Evolutionary conservation across 2,888 invertebrate species (phyloP), one percentile per base, ranked within the genome.

Genomic region (Hemaris fuciformis): DNA sequence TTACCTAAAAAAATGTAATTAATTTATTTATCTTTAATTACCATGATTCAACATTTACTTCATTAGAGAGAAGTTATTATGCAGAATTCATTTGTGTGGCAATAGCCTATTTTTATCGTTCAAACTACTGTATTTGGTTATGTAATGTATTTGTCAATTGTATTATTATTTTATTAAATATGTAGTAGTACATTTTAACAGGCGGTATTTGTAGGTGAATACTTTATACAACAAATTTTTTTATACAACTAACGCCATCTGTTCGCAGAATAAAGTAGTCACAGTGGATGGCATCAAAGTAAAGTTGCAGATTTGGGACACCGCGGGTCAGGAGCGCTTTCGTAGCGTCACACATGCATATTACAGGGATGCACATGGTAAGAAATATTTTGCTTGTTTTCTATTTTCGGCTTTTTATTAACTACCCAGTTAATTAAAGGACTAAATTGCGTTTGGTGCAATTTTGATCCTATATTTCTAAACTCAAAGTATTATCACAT

Each of bases 221-320:
- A 62, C 63, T 20, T 13, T 18, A 10, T 10, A 34, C 0, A 34
- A 5, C 18, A 10, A 18, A 48, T 59, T 22, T 38, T 10, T 23
- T 15, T 41, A n/a, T 79, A 87, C 84, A 79, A 68, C 77, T 88
- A 83, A 65, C 86, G 88, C 86, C 90, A 89, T 91, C 91, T 92
- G 75, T 91, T 78, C 76, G 66, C 93, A 97, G 97, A 97, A 97
- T 83, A 97, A 97, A 93, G 95, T 97, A 79, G 96, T 97, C 41
- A 94, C 94, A 53, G 96, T 97, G 48, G 97, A 97, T 83, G 95
- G 96, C 70, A 94, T 95, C 64, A 97, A 96, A 86, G 98, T 99
- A 65, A 99, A 99, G 87, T 94, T 99, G 75, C 99, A 99, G 93
- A 98, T 98, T 81, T 98, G 98, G 98, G 98, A 98, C 92, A 98